A percentile compares a stretch with the other conserved stretches of the same genome.
These are phyloP conservation scores for Dolichomitus sp. DNA, from an alignment of 2,888 invertebrate genomes.

Conservation along the genomic window DNA sequence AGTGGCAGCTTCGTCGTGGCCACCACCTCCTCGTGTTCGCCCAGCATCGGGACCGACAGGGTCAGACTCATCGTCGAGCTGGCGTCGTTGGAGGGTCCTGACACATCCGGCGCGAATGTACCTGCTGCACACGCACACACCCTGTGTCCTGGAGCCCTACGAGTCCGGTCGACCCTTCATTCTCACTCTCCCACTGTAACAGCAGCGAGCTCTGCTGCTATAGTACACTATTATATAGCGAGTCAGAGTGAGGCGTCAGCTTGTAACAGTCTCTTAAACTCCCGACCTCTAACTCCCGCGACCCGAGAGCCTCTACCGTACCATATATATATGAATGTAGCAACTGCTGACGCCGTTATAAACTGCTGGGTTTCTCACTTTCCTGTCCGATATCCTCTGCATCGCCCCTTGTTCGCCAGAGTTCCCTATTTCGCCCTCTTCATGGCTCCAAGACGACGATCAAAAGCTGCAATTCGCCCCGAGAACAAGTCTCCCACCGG, in stretches of 20 bases:
- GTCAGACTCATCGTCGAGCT: slow-evolving; percentile 84
- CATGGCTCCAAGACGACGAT: slow-evolving; percentile 56
- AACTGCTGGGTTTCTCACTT: slow-evolving; percentile 76
- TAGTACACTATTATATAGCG: slow-evolving; percentile 73
- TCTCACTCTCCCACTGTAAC: slow-evolving; percentile 62
- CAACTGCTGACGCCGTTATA: slow-evolving; percentile 86
- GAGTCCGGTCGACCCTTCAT: slow-evolving; percentile 72
- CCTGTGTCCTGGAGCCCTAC: slow-evolving; percentile 69
- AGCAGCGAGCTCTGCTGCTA: slow-evolving; percentile 43
- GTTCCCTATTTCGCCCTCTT: slow-evolving; percentile 38
- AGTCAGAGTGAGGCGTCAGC: slow-evolving; percentile 82
- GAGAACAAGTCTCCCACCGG: slow-evolving; percentile 45
- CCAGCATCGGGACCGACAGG: slow-evolving; percentile 72
- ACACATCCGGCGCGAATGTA: slow-evolving; percentile 72
- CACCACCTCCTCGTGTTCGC: slow-evolving; percentile 44
- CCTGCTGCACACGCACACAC: slow-evolving; percentile 73
- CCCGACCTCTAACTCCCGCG: slow-evolving; percentile 65
- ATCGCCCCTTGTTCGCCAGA: slow-evolving; percentile 28
- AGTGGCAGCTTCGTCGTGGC: slow-evolving; percentile 59
- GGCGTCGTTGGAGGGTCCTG: slow-evolving; percentile 76
- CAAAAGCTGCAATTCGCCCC: slow-evolving; percentile 44
- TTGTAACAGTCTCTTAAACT: slow-evolving; percentile 86
- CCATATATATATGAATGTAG: slow-evolving; percentile 74
- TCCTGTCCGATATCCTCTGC: slow-evolving; percentile 39
- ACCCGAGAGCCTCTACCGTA: slow-evolving; percentile 44